phyloP scores from a whole-genome alignment of 1,140 invertebrate species.

The Drosophila mayri region DNA sequence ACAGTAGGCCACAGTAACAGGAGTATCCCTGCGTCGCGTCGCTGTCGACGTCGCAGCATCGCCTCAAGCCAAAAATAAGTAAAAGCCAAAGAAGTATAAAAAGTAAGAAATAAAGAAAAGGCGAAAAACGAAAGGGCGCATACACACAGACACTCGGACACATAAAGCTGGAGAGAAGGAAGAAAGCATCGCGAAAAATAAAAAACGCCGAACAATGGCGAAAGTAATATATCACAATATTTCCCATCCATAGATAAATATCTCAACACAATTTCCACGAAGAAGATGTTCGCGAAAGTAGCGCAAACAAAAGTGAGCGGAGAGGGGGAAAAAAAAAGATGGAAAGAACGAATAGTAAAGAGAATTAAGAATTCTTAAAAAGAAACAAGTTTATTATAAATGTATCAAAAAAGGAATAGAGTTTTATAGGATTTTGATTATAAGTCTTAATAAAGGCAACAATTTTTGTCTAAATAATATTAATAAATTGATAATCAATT shows the following conservation, averaged over 20 bases:
- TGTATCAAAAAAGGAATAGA: neutral
- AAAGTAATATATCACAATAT: constrained; percentile 46
- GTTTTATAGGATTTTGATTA: neutral
- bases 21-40: constrained; percentile 12
- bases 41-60: constrained; percentile 16
- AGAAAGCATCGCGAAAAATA: constrained; percentile 3
- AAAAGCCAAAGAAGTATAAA: constrained; percentile 21
- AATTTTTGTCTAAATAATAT: neutral
- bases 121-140: constrained; percentile 33
- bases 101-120: constrained; percentile 22
- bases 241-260: constrained; percentile 45
- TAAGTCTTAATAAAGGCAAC: neutral
- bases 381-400: neutral
- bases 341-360: neutral
- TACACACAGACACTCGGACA: constrained; percentile 33
- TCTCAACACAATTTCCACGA: constrained; percentile 29
- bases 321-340: neutral
- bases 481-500: neutral
- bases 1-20: constrained; percentile 19
- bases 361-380: neutral
- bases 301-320: neutral
- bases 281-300: constrained; percentile 37
- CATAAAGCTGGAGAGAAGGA: constrained; percentile 16
- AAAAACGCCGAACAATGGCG: constrained; percentile 12
- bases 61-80: constrained; percentile 24